Conservation (phyloP, 2,888 invertebrate species). For the Archips crataeganus region DNA sequence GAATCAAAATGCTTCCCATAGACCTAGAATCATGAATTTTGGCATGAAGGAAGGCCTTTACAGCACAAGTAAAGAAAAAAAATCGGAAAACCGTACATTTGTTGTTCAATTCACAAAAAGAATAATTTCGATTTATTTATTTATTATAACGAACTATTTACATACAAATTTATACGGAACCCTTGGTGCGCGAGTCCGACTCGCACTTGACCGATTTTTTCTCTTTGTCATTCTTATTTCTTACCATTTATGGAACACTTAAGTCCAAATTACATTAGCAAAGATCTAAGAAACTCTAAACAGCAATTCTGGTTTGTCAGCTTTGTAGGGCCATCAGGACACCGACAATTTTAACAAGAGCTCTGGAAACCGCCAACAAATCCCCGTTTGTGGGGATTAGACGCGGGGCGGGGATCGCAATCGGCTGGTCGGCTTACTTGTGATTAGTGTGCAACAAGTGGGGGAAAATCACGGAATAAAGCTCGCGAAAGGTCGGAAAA, state of each 20-base stretch:
- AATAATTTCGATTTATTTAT: no score
- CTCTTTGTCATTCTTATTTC: neutral
- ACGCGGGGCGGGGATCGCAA: neutral
- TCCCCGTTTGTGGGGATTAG: neutral
- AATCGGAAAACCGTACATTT: no score
- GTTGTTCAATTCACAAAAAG: no score
- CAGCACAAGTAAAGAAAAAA: no score
- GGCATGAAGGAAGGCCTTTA: no score
- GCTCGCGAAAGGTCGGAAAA: conserved; percentile 8
- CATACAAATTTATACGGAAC: no score
- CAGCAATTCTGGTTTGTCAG: conserved; percentile 15
- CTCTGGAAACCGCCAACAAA: conserved; percentile 5
- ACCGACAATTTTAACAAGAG: neutral
- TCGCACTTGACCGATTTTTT: no score
- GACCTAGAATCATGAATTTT: no score
- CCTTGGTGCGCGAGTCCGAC: no score
- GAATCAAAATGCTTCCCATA: no score
- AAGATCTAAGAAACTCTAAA: conserved; percentile 12
- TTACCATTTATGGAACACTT: neutral
- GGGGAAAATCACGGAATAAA: conserved; percentile 17
- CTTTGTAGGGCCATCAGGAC: neutral
- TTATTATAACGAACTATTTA: no score
- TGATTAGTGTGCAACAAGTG: conserved; percentile 25
- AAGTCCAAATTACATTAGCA: conserved; percentile 3
- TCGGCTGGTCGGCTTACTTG: conserved; percentile 1